Evolutionary conservation across 2,888 invertebrate species (phyloP), one percentile per base, ranked within the genome.

Genomic region (Drosophila recens): DNA sequence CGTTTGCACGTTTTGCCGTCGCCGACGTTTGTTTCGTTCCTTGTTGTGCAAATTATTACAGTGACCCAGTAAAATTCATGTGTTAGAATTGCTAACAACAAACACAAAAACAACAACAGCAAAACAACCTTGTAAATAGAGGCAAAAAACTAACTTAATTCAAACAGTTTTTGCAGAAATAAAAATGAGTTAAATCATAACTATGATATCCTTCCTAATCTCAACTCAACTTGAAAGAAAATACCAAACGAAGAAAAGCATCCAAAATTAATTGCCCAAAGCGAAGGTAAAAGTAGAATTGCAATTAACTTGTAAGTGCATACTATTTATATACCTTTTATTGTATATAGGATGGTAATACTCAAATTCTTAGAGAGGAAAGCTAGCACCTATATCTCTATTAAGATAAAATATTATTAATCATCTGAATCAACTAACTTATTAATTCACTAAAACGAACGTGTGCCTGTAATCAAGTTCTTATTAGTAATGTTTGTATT

Each of bases 21-120:
- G 82, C 80, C 85, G 66, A 72, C 65, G 70, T 73, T 87, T 68
- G 84, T 67, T 72, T 62, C 68, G 73, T 70, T 79, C 66, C 69
- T 68, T 79, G 69, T 67, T 72, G 68, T 75, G 76, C 80, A 79
- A 85, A 88, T 88, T 85, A 85, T 85, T 88, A 81, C 86, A 88
- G 75, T 85, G 85, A 86, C 85, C 88, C 70, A 88, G 64, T 86
- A 88, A 77, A 69, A 74, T 45, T 68, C 58, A 52, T 74, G 56
- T 70, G 59, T 58, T 63, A 36, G 34, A 34, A 51, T 59, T 17
- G 6, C 30, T 43, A 33, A 33, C 15, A 65, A 53, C 33, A 65
- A 52, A 8, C 34, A 42, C 13, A 53, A 27, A 10, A 36, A 48
- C 8, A 46, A 33, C 30, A 53, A 15, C 5, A 13, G 11, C 13